Percentiles rank a stretch among this genome's conserved stretches.
Conservation (phyloP, 2,888 invertebrate species). For the Blomia tropicalis region DNA sequence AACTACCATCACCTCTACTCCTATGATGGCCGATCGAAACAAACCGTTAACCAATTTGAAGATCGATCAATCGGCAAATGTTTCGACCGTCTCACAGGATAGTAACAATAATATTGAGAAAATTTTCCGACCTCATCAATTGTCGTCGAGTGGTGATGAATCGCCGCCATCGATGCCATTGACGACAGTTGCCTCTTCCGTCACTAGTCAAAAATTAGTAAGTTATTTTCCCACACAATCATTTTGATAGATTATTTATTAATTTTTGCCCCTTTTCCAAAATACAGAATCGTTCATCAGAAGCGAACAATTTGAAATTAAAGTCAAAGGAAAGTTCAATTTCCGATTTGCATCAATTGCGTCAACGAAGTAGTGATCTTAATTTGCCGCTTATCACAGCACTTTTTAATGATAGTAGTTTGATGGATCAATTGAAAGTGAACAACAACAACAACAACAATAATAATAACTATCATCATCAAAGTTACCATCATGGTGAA, state of each 20-base stretch:
- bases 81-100: neutral
- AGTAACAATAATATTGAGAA: constrained; percentile 8
- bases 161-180: neutral
- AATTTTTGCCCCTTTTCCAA: neutral
- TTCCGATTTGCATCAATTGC: constrained; percentile 57
- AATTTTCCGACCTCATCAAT: neutral
- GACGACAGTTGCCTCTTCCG: neutral
- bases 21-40: neutral
- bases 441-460: no score
- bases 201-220: constrained; percentile 1
- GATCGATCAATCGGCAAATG: neutral
- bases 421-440: constrained; percentile 17
- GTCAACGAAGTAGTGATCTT: constrained; percentile 72
- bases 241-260: neutral
- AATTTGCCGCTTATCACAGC: constrained; percentile 82
- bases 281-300: neutral
- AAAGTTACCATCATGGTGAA: constrained; percentile 25
- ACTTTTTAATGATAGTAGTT: constrained; percentile 72
- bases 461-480: no score
- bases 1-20: neutral
- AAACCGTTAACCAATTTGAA: neutral
- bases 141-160: neutral
- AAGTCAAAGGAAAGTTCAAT: neutral
- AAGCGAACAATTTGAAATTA: neutral
- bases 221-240: neutral